Percentiles rank a stretch among this genome's conserved stretches.
Evolutionary conservation across 2,113 vertebrate species (phyloP).

Genomic region (Charina bottae): DNA sequence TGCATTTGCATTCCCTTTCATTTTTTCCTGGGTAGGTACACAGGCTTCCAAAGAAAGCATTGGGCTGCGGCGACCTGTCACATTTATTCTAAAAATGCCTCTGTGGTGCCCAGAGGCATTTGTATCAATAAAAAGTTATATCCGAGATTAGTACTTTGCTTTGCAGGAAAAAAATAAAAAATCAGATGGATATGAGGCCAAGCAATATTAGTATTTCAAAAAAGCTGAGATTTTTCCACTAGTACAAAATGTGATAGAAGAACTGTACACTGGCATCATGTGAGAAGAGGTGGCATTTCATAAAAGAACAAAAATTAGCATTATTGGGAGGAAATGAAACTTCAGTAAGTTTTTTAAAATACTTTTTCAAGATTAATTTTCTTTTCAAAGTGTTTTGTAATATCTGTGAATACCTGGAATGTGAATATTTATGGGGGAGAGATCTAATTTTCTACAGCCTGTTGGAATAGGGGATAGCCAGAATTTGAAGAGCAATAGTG

Average conservation of each 20-base stretch:
- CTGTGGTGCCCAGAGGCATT: neutral
- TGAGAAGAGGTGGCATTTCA: neutral
- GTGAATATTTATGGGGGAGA: neutral
- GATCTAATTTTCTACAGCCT: neutral
- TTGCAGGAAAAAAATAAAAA: neutral
- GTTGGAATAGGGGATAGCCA: neutral
- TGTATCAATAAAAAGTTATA: neutral
- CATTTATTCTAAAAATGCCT: too few species aligned
- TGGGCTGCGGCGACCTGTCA: too few species aligned
- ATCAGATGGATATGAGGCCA: neutral
- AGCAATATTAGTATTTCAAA: neutral
- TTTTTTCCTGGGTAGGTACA: too few species aligned
- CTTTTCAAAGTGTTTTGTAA: neutral
- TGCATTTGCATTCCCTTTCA: too few species aligned
- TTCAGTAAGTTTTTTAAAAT: neutral
- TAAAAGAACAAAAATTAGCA: neutral
- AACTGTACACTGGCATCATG: neutral
- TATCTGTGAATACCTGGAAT: neutral
- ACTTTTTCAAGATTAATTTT: neutral
- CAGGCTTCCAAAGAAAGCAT: too few species aligned
- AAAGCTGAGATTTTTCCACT: neutral
- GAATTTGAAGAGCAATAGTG: neutral
- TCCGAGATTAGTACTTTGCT: neutral
- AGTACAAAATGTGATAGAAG: neutral
- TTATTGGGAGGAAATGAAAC: neutral